These are phyloP conservation scores for Edolisoma coerulescens DNA, from an alignment of 2,113 vertebrate genomes.

Conservation along the genomic window DNA sequence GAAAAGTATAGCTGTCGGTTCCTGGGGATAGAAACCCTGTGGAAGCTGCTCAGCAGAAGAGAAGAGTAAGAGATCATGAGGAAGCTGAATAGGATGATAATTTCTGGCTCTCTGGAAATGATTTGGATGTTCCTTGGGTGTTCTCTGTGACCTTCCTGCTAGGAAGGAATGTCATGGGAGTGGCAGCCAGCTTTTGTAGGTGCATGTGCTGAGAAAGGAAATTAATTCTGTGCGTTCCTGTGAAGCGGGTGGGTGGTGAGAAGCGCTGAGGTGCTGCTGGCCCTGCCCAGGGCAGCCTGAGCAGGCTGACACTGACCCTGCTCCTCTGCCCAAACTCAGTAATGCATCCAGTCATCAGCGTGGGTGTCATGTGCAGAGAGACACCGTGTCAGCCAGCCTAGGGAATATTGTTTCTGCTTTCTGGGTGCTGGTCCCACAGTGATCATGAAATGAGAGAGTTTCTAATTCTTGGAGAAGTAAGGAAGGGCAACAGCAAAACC, in stretches of 20 bases:
- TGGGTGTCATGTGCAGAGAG: not conserved
- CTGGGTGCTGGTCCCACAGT: not conserved
- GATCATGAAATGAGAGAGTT: not conserved
- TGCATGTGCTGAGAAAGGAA: not conserved
- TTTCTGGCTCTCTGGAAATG: not conserved
- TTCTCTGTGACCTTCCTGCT: not conserved
- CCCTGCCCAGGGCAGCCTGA: not conserved
- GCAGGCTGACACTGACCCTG: not conserved
- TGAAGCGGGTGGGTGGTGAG: not conserved
- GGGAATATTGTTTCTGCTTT: not conserved
- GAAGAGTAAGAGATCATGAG: not conserved
- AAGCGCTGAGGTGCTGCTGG: not conserved
- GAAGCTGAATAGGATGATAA: not conserved
- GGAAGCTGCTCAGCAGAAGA: not conserved
- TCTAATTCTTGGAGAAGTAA: not conserved
- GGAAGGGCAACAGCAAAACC: not conserved
- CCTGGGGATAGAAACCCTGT: not conserved
- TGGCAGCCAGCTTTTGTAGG: not conserved
- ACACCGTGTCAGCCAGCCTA: not conserved
- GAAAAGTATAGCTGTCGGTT: not conserved
- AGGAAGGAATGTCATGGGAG: not conserved
- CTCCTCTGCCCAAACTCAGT: not conserved
- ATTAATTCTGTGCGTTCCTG: not conserved
- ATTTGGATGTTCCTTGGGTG: not conserved
- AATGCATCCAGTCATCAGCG: fast-evolving